Base-by-base conservation (phyloP, 2,888 invertebrate species). In the Seladonia tumulorum region DNA sequence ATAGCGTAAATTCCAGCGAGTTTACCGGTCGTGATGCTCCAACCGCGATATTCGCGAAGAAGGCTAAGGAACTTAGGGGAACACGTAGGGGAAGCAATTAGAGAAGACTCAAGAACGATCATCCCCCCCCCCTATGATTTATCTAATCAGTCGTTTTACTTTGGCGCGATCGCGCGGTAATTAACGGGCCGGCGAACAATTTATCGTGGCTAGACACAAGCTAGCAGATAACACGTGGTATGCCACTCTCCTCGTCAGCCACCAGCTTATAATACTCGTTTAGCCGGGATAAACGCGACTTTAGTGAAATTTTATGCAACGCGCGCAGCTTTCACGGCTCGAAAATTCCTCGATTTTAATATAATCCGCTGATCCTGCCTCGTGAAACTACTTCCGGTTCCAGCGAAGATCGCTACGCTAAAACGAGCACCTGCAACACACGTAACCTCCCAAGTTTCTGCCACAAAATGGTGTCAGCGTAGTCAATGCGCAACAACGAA, bases 171-270 rank as follows among this genome's bases (percentile, higher is more conserved):
- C 39, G 66, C 78, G 63, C 35, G 66, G 53, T 47, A 79, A 81
- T 79, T 86, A 86, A 78, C 73, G 42, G 72, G 22, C 42, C 45
- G 60, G 42, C n/a, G 77, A 86, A 83, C 84, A 85, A 86, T 86
- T 82, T 87, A 82, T 72, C 45, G 76, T 35, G 42, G 60, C 76
- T 74, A 74, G 68, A 68, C 81, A 53, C 25, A 47, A n/a, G 73
- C 76, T 63, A 66, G 25, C 25, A 49, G 84, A 83, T 82, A 87
- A 66, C 86, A 42, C 25, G 45, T 49, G 10, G 45, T 18, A 7
- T 39, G 25, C 35, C 39, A 57, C 71, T 84, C 80, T 73, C 76
- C 72, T 76, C 47, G 45, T 76, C 75, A 49, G 42, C 68, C 45
- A 73, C 47, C 78, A 39, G 29, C 53, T 74, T 77, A 53, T 57